These are phyloP conservation scores for Pollenia amentaria DNA, from an alignment of 2,888 invertebrate species.

Conservation along the genomic window DNA sequence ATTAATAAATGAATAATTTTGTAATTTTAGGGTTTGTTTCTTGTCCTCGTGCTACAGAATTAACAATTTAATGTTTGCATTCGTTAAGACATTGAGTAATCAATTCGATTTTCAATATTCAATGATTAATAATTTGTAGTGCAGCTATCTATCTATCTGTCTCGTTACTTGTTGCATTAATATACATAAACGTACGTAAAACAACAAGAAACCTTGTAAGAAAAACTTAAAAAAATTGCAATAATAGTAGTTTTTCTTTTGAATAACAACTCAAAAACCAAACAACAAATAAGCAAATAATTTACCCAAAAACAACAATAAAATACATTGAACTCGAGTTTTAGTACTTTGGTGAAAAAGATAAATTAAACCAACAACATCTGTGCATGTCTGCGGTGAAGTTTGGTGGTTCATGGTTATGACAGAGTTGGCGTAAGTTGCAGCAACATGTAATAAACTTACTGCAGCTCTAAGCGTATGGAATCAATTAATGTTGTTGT, in stretches of 20 bases:
- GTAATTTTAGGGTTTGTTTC: slow-evolving; percentile 14
- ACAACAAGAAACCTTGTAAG: slow-evolving; percentile 40
- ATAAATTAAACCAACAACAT: slow-evolving; percentile 17
- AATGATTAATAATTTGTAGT: slow-evolving; percentile 45
- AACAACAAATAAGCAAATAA: neutral
- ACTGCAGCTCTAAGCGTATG: neutral
- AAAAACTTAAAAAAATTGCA: neutral
- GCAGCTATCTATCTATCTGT: neutral
- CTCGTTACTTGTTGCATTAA: slow-evolving; percentile 5
- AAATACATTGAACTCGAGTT: slow-evolving; percentile 2
- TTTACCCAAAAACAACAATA: slow-evolving; percentile 15
- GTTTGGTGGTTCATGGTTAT: slow-evolving; percentile 44
- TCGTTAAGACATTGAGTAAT: slow-evolving; percentile 35
- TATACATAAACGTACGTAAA: neutral
- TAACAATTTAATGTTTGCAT: neutral
- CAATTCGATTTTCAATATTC: slow-evolving; percentile 45
- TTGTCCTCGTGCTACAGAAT: neutral
- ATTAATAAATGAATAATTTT: slow-evolving; percentile 5
- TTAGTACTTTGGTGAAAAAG: slow-evolving; percentile 4
- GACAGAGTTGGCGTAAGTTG: slow-evolving; percentile 42
- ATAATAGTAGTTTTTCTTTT: slow-evolving; percentile 23
- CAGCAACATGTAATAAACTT: slow-evolving; percentile 36
- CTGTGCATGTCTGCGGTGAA: slow-evolving; percentile 24
- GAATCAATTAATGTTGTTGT: slow-evolving; percentile 49
- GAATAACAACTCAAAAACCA: slow-evolving; percentile 10